These are phyloP conservation scores for Semicossyphus pulcher DNA, from an alignment of 2,113 vertebrate species.

Conservation along the genomic window DNA sequence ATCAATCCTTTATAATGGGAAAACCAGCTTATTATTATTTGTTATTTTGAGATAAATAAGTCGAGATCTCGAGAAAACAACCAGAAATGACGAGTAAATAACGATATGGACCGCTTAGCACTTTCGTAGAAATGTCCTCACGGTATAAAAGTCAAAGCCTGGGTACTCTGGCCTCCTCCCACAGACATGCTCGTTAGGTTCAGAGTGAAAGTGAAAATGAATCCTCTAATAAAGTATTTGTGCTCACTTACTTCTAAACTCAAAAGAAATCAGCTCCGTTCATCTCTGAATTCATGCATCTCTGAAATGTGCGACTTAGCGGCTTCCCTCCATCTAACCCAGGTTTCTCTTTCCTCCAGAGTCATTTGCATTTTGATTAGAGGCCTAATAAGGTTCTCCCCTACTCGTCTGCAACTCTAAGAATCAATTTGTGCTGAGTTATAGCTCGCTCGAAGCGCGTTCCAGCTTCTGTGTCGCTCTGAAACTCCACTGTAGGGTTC, in stretches of 20 bases:
- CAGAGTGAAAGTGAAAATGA: too few relatives aligned
- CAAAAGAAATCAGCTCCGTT: neutral
- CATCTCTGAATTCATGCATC: neutral
- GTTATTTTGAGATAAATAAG: too few relatives aligned
- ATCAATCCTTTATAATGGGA: too few relatives aligned
- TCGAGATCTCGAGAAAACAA: too few relatives aligned
- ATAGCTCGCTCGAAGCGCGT: constrained; percentile 13
- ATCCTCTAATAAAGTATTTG: neutral
- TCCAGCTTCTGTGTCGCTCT: constrained; percentile 12
- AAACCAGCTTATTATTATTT: too few relatives aligned
- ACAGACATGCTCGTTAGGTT: too few relatives aligned
- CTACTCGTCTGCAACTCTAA: constrained; percentile 13
- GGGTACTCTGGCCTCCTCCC: too few relatives aligned
- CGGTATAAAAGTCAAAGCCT: too few relatives aligned
- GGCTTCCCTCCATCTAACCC: constrained; percentile 7
- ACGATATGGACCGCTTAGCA: too few relatives aligned
- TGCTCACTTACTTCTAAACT: neutral
- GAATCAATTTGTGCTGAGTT: constrained; percentile 34
- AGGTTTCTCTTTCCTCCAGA: neutral
- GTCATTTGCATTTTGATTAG: constrained; percentile 41
- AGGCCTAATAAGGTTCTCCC: neutral
- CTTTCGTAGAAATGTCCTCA: too few relatives aligned
- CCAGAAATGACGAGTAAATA: too few relatives aligned
- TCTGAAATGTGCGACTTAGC: neutral
- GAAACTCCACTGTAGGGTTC: constrained; percentile 45